Conservation (phyloP, 2,888 invertebrate genomes). For the Luperina testacea region DNA sequence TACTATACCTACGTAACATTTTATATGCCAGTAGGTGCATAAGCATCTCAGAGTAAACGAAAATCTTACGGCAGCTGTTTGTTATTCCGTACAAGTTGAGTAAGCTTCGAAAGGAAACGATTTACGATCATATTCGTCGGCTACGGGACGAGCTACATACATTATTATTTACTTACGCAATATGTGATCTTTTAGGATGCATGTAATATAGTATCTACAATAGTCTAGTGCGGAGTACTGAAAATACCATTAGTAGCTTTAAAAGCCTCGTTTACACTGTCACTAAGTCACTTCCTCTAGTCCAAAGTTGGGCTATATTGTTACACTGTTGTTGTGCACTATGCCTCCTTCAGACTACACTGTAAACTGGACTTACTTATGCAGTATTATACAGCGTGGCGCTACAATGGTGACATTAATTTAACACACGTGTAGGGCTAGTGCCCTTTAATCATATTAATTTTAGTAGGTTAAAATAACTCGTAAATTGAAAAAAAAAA, state of each 20-base stretch:
- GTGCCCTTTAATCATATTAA: too few species aligned
- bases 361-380: constrained; percentile 9
- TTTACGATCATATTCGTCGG: constrained; percentile 40
- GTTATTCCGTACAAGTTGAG: constrained; percentile 38
- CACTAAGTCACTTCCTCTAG: background rate
- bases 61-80: constrained; percentile 33
- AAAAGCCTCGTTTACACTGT: constrained; percentile 3
- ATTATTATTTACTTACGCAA: constrained; percentile 16
- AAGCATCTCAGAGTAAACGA: constrained; percentile 21
- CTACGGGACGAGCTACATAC: constrained; percentile 14
- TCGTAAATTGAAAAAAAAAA: too few species aligned
- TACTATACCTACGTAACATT: constrained; percentile 17
- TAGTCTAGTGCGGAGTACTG: background rate
- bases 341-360: background rate
- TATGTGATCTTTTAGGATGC: background rate
- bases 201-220: background rate
- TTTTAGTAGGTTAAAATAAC: too few species aligned
- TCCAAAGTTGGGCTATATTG: background rate
- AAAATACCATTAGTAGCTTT: background rate
- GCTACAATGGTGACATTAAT: too few species aligned
- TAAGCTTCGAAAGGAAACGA: constrained; percentile 42
- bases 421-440: too few species aligned
- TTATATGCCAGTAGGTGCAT: constrained; percentile 32
- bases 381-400: constrained; percentile 22
- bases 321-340: background rate